Percentiles rank a stretch among this genome's conserved stretches.
phyloP scores from a whole-genome alignment of 2,113 vertebrate genomes.

The Hippotragus niger region DNA sequence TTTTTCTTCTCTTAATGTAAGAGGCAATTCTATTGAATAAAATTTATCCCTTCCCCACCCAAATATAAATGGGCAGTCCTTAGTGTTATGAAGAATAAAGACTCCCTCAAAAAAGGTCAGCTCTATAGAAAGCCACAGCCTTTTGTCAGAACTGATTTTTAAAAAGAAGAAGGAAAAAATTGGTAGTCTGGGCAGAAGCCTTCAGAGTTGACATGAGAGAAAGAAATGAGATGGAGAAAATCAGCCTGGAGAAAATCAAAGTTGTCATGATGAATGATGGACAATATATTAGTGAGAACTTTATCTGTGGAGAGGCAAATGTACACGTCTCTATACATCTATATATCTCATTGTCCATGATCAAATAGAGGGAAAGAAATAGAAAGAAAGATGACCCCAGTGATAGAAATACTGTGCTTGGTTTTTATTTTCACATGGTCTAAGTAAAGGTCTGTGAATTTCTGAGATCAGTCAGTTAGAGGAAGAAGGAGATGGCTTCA shows the following conservation, averaged over 20 bases:
- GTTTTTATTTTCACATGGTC: not conserved
- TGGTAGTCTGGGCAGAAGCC: not conserved
- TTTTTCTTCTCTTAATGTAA: not conserved
- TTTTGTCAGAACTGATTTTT: not conserved
- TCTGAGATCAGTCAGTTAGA: constrained; percentile 28
- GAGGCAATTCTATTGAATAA: not conserved
- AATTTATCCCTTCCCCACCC: constrained; percentile 15
- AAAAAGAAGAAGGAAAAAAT: not conserved
- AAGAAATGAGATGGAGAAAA: constrained; percentile 14
- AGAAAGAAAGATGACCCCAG: constrained; percentile 38
- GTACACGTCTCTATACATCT: not conserved
- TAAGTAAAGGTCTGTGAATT: constrained; percentile 9
- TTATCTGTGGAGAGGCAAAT: not conserved
- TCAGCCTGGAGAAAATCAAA: constrained; percentile 32
- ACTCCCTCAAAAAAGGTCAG: not conserved
- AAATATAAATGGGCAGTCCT: constrained; percentile 32
- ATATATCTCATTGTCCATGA: not conserved
- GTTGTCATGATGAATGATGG: constrained; percentile 37
- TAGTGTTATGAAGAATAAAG: constrained; percentile 28
- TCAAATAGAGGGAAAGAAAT: not conserved
- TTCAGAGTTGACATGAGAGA: not conserved
- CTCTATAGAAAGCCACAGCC: constrained; percentile 5
- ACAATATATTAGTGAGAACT: not conserved
- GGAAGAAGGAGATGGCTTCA: not conserved
- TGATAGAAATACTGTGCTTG: constrained; percentile 36